These are phyloP conservation scores for Porites rus DNA, from an alignment of 92 coral and sea anemone species.

Conservation along the genomic window DNA sequence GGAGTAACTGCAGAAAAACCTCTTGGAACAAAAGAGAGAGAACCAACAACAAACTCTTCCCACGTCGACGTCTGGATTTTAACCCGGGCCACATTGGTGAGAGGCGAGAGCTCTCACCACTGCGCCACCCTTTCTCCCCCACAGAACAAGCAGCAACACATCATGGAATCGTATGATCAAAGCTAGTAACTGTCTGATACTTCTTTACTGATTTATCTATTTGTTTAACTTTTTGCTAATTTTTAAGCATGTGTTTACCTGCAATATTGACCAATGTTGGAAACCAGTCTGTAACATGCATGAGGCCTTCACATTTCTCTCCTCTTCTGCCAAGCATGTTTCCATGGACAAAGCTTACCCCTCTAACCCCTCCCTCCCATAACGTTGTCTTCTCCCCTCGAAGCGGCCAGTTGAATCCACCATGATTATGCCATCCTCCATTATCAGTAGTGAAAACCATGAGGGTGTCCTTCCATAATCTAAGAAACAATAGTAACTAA, in stretches of 20 bases:
- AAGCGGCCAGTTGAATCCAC: constrained; percentile 62
- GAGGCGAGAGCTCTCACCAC: too few species aligned
- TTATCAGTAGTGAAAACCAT: constrained; percentile 54
- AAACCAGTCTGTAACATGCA: constrained; percentile 72
- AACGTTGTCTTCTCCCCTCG: constrained; percentile 57
- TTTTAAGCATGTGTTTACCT: constrained; percentile 20
- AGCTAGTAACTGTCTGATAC: too few species aligned
- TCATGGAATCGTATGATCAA: too few species aligned
- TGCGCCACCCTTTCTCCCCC: too few species aligned
- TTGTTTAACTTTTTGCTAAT: neutral
- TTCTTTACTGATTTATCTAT: too few species aligned
- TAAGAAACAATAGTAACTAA: neutral
- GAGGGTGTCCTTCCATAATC: constrained; percentile 65
- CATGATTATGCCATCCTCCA: constrained; percentile 44
- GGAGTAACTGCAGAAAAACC: too few species aligned
- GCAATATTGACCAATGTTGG: constrained; percentile 62
- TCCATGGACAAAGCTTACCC: constrained; percentile 66
- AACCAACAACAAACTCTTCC: too few species aligned
- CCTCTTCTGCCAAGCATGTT: constrained; percentile 54
- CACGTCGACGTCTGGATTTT: too few species aligned
- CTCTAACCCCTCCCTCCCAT: constrained; percentile 73
- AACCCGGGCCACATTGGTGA: too few species aligned
- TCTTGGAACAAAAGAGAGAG: too few species aligned
- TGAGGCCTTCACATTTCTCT: constrained; percentile 31
- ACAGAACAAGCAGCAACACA: too few species aligned